Percentiles rank a stretch among this genome's conserved stretches.
Evolutionary conservation across 2,113 vertebrate genomes (phyloP).

Genomic region (Gnathonemus longibarbis): DNA sequence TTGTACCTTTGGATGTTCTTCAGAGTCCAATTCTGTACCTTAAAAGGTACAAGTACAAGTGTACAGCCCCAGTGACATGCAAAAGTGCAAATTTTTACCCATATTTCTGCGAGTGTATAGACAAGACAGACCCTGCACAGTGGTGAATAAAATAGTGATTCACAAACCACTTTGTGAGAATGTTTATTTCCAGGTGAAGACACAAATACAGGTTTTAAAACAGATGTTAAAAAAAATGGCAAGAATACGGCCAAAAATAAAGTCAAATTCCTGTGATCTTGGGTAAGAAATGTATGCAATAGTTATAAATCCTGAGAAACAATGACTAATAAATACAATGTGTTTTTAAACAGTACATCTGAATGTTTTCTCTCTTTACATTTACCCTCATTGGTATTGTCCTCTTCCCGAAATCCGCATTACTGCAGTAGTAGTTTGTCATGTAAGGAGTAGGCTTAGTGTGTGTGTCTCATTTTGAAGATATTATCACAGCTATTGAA

Average conservation of each 20-base stretch:
- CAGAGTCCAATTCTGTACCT: too few relatives aligned
- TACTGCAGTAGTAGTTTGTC: background rate
- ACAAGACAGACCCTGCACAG: background rate
- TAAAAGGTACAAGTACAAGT: too few relatives aligned
- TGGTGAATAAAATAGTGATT: background rate
- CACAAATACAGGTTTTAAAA: background rate
- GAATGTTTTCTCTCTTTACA: background rate
- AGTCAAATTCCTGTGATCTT: background rate
- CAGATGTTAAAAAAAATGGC: background rate
- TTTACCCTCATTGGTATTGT: background rate
- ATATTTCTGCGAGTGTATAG: too few relatives aligned
- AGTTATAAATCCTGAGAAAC: background rate
- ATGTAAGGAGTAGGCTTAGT: background rate
- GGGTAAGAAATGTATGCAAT: background rate
- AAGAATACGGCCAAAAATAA: background rate
- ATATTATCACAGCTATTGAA: background rate
- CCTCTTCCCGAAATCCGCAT: background rate
- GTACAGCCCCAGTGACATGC: too few relatives aligned
- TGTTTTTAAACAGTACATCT: background rate
- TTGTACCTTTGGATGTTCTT: too few relatives aligned
- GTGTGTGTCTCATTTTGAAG: background rate
- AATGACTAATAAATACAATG: background rate
- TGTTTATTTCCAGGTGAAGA: background rate
- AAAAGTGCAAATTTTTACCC: background rate
- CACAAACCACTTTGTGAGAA: background rate